Percentiles rank a stretch among this genome's conserved stretches.
Evolutionary conservation across 2,888 invertebrate genomes (phyloP).

Genomic region (Eupithecia abbreviata): DNA sequence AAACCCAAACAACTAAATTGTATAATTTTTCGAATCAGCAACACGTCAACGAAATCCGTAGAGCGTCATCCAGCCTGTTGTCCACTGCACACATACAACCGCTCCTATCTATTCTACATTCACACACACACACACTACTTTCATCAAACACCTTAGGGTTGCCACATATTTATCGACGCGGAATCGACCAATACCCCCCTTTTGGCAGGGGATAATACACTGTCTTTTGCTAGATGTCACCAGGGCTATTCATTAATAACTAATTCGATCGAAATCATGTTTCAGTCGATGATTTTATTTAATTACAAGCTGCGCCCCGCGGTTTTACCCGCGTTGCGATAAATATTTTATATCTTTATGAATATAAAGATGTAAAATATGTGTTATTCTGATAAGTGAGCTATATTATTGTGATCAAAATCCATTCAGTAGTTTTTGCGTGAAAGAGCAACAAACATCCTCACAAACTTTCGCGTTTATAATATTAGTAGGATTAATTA

Average conservation of each 20-base stretch:
- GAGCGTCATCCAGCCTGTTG: constrained; percentile 57
- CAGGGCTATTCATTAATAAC: background rate
- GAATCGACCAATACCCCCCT: background rate
- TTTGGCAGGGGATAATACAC: background rate
- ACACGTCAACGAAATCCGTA: constrained; percentile 37
- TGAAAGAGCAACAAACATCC: no score
- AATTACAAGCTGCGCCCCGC: no score
- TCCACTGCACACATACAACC: constrained; percentile 53
- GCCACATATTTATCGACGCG: background rate
- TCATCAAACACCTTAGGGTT: constrained; percentile 51
- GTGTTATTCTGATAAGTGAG: no score
- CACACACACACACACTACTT: constrained; percentile 55
- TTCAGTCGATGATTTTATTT: background rate
- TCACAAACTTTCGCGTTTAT: no score
- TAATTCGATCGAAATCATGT: background rate
- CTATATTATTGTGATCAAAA: no score
- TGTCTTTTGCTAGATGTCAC: background rate
- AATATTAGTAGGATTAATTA: no score
- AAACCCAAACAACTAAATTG: background rate
- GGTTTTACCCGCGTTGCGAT: no score
- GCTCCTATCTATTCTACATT: constrained; percentile 22
- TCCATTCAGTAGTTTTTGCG: no score
- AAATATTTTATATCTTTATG: no score
- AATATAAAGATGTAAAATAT: no score
- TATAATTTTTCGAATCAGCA: constrained; percentile 30